Evolutionary conservation across 2,888 invertebrate species (phyloP).

Genomic region (Blomia tropicalis): DNA sequence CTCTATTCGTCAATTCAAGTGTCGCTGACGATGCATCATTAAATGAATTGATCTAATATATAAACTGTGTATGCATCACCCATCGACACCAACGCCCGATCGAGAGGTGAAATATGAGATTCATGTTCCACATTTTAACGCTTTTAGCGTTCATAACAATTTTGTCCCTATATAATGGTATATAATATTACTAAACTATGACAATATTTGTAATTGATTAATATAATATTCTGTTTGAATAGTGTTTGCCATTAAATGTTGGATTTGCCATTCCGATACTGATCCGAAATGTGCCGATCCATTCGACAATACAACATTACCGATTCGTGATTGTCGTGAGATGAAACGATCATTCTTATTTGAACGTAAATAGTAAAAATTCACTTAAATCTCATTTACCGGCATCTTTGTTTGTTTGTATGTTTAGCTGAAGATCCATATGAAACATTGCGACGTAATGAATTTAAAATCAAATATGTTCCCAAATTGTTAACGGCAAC

Average conservation of each 20-base stretch:
- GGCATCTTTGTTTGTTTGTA: too few relatives aligned
- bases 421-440: background rate
- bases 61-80: too few relatives aligned
- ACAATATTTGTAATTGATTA: too few relatives aligned
- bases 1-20: too few relatives aligned
- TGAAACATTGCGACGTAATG: background rate
- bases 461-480: background rate
- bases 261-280: conserved; percentile 71
- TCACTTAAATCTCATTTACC: background rate
- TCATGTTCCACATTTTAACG: background rate
- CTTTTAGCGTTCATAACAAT: background rate
- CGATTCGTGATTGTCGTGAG: conserved; percentile 55
- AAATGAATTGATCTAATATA: too few relatives aligned
- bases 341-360: conserved; percentile 42
- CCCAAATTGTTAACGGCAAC: conserved; percentile 42
- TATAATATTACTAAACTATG: background rate
- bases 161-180: background rate
- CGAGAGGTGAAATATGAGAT: too few relatives aligned
- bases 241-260: conserved; percentile 53
- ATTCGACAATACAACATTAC: conserved; percentile 71
- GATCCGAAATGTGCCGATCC: conserved; percentile 83
- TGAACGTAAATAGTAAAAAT: conserved; percentile 45
- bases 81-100: too few relatives aligned
- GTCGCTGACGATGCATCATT: too few relatives aligned
- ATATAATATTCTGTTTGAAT: too few relatives aligned